Evolutionary conservation across 1,140 invertebrate genomes (phyloP).

Genomic region (Artemia franciscana): DNA sequence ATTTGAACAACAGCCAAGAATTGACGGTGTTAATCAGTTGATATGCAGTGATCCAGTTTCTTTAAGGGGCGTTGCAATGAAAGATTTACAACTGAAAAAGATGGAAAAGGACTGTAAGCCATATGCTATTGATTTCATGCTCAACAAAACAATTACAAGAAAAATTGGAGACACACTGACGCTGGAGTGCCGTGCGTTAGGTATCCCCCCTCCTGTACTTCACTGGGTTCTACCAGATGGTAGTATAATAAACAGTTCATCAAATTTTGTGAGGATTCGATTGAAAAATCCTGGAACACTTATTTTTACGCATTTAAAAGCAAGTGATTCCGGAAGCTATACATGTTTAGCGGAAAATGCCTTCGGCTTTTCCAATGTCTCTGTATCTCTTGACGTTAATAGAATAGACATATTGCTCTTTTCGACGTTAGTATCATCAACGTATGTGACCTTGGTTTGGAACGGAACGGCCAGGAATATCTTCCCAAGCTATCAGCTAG

Average conservation of each 20-base stretch:
- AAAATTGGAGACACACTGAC: constrained; percentile 21
- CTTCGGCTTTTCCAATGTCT: constrained; percentile 10
- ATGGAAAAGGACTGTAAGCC: constrained; percentile 15
- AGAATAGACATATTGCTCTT: constrained; percentile 21
- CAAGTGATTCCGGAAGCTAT: constrained; percentile 15
- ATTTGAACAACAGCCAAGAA: constrained; percentile 8
- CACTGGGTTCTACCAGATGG: constrained; percentile 24
- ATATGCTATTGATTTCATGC: constrained; percentile 11
- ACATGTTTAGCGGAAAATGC: constrained; percentile 17
- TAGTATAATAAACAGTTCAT: constrained; percentile 15
- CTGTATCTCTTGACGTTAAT: constrained; percentile 13
- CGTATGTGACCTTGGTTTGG: constrained; percentile 24
- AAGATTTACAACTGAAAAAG: constrained; percentile 14
- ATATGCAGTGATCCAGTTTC: constrained; percentile 18
- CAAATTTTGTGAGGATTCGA: constrained; percentile 16
- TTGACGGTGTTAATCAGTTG: constrained; percentile 16
- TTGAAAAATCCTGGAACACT: constrained; percentile 18
- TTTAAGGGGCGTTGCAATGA: constrained; percentile 15
- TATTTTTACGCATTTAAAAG: constrained; percentile 18
- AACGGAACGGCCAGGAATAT: constrained; percentile 22
- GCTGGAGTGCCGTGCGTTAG: constrained; percentile 23
- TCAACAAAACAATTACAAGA: constrained; percentile 13
- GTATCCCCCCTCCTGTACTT: constrained; percentile 21
- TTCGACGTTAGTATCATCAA: constrained; percentile 18
- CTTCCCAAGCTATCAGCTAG: constrained; percentile 21